Percentiles rank a stretch among this genome's conserved stretches.
phyloP scores from a whole-genome alignment of 2,113 vertebrate species.

The Oncorhynchus masou region DNA sequence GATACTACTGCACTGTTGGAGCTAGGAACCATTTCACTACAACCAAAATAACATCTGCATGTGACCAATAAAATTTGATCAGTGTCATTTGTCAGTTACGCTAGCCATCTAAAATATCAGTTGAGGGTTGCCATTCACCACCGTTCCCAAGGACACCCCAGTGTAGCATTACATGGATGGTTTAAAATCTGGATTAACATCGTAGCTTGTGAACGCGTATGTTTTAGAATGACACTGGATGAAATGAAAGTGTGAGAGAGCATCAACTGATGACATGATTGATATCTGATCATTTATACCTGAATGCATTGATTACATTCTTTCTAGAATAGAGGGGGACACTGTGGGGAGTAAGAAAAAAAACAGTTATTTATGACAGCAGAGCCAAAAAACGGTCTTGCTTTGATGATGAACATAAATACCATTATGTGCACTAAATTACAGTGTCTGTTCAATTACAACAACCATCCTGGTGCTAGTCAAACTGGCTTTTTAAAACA shows the following conservation, averaged over 20 bases:
- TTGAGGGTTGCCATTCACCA: neutral
- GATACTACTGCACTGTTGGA: too few relatives aligned
- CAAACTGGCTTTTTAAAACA: too few relatives aligned
- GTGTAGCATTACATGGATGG: neutral
- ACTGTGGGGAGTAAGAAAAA: conserved; percentile 44
- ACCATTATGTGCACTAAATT: too few relatives aligned
- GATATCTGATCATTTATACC: conserved; percentile 14
- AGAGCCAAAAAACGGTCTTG: neutral
- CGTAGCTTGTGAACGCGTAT: neutral
- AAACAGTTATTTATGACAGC: conserved; percentile 17
- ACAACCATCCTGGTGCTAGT: too few relatives aligned
- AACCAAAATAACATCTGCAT: too few relatives aligned
- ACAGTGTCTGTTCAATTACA: too few relatives aligned
- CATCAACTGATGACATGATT: neutral
- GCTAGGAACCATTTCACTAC: too few relatives aligned
- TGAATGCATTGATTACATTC: conserved; percentile 42
- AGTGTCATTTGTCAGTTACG: neutral
- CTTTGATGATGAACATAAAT: too few relatives aligned
- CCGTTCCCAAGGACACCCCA: neutral
- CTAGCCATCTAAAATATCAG: neutral
- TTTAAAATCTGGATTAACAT: neutral
- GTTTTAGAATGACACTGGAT: neutral
- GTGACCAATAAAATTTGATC: too few relatives aligned
- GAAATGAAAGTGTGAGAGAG: neutral
- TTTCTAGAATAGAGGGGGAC: conserved; percentile 41